Percentiles rank a stretch among this genome's conserved stretches.
Conservation (phyloP, 2,888 invertebrate genomes). For the Microctonus aethiopoides region DNA sequence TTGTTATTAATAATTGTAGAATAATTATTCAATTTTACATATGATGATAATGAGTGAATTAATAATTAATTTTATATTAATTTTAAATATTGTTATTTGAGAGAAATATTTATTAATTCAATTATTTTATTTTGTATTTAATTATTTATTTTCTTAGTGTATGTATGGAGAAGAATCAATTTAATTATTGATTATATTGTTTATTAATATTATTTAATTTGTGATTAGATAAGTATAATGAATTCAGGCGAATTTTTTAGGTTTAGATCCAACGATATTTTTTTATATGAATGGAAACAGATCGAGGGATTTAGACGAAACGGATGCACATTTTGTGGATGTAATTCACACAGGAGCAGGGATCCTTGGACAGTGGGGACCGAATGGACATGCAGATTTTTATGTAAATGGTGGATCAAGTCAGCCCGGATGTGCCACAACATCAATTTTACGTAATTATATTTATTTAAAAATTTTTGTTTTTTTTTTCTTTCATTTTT, state of each 20-base stretch:
- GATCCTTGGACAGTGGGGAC: constrained; percentile 89
- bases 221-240: neutral
- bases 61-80: no score
- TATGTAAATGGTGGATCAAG: constrained; percentile 90
- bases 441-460: constrained; percentile 86
- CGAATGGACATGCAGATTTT: constrained; percentile 89
- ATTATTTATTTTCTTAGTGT: no score
- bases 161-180: no score
- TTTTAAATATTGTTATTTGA: no score
- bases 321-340: constrained; percentile 86
- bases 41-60: neutral
- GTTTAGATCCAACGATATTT: constrained; percentile 87
- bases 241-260: constrained; percentile 65
- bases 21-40: no score
- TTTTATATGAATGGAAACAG: constrained; percentile 84
- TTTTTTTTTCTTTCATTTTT: neutral
- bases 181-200: neutral
- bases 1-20: no score
- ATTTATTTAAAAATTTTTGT: no score
- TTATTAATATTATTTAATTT: neutral
- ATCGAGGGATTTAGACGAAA: constrained; percentile 81
- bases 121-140: no score
- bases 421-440: constrained; percentile 86
- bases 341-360: constrained; percentile 88
- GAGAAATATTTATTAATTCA: no score